These are phyloP conservation scores for Microcebus murinus DNA, from an alignment of 2,113 vertebrate species.

Conservation along the genomic window DNA sequence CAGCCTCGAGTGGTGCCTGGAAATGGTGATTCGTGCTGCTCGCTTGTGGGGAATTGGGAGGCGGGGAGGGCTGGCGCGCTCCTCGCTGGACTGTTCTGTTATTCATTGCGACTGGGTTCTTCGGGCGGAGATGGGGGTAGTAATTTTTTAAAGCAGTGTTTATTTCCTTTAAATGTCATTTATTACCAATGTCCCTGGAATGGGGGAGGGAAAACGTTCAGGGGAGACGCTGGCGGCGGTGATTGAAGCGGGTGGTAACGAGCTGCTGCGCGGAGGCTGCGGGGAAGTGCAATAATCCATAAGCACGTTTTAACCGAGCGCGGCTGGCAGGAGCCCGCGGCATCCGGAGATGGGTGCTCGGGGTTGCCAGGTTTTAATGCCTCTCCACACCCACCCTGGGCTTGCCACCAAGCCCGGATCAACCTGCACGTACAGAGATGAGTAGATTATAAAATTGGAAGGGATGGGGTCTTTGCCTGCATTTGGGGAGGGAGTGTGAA, in stretches of 20 bases:
- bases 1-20: constrained; percentile 62
- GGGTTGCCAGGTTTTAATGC: constrained; percentile 67
- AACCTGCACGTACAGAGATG: background rate
- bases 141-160: constrained; percentile 37
- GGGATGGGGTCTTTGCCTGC: constrained; percentile 73
- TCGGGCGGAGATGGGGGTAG: background rate
- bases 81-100: background rate
- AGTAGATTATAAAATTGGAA: constrained; percentile 66
- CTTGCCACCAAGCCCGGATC: constrained; percentile 43
- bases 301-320: constrained; percentile 65
- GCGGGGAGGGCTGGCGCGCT: background rate
- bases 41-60: background rate
- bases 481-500: constrained; percentile 18
- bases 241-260: constrained; percentile 11
- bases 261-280: constrained; percentile 49
- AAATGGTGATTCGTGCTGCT: constrained; percentile 50
- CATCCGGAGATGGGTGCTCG: constrained; percentile 33
- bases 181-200: background rate
- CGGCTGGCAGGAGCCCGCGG: constrained; percentile 48
- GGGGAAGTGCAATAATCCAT: constrained; percentile 55
- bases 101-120: background rate
- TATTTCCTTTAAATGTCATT: constrained; percentile 65
- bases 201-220: constrained; percentile 8
- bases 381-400: constrained; percentile 40
- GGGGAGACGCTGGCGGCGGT: background rate